Base-by-base conservation (phyloP, 2,888 invertebrate species). In the Heliothis peltigera region DNA sequence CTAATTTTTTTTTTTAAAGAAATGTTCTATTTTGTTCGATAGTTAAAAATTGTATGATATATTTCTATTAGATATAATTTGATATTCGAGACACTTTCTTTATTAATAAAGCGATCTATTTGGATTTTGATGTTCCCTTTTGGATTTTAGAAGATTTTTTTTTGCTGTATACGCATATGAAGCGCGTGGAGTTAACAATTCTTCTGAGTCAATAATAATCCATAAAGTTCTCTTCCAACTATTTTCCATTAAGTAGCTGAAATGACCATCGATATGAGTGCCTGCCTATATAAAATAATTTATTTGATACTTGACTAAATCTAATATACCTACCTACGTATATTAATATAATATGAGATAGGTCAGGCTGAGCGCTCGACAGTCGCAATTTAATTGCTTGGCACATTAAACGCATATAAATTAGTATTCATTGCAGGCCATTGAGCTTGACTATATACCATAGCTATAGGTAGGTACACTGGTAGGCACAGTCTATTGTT, bases 361-460 rank as follows among this genome's bases (percentile, higher is more conserved):
- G 60, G 58, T 64, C 56, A 78, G 64, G 57, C 69, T 28, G 15
- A 82, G 59, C 76, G 77, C 67, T 77, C 69, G 64, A 75, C 81
- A 80, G 82, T 77, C 77, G 75, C 84, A 74, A 88, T 70, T 77
- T 95, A 95, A 96, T 95, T 94, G 91, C 91, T 91, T 89, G 92
- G 92, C 89, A 93, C 91, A 92, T 92, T 92, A 91, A 91, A 86
- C 87, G 88, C 87, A 84, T 89, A 91, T 92, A 91, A 94, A 95
- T 91, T 90, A 88, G 84, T 95, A 92, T 94, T 92, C 91, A 94
- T 93, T 91, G 91, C 87, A 88, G 89, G 88, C 85, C 85, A 88
- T 90, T 89, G 84, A 83, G 86, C 76, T 56, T 49, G n/a, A 54
- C 70, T 54, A 57, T 64, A 44, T 32, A 32, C 28, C 10, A 28